Evolutionary conservation across 37 sponge, comb jelly and placozoan genomes (phyloP).

Genomic region (Eunapius fragilis): DNA sequence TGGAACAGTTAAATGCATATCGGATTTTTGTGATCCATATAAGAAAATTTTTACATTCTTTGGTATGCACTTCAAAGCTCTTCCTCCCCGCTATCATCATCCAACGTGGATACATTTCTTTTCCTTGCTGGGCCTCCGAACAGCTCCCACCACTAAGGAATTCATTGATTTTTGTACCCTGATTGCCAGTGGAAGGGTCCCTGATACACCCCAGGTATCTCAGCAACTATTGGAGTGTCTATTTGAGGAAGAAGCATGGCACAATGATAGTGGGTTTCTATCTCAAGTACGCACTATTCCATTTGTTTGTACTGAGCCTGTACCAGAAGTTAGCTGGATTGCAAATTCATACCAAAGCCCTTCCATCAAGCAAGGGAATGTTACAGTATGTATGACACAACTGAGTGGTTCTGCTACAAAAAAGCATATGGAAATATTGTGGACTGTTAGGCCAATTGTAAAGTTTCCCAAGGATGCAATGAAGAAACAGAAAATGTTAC

Average conservation of each 20-base stretch:
- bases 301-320: constrained; percentile 17
- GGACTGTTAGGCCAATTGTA: constrained; percentile 62
- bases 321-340: constrained; percentile 34
- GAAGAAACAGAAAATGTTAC: not conserved
- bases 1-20: not conserved
- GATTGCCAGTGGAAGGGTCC: constrained; percentile 3
- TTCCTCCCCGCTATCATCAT: constrained; percentile 8
- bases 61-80: constrained; percentile 12
- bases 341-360: not conserved
- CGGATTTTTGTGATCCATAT: constrained; percentile 27
- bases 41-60: constrained; percentile 31
- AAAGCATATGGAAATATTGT: constrained; percentile 7
- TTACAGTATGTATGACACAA: not conserved
- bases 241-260: constrained; percentile 5
- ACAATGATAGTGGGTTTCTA: not conserved
- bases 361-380: not conserved
- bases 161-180: constrained; percentile 9
- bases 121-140: constrained; percentile 4
- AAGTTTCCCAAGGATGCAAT: not conserved
- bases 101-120: constrained; percentile 51
- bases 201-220: not conserved
- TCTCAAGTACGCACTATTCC: constrained; percentile 21
- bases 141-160: constrained; percentile 5
- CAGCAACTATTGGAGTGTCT: constrained; percentile 5
- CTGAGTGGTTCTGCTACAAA: not conserved